Evolutionary conservation across 2,797 vertebrate species (phyloP).

Genomic region (Phoxinus dragarum): DNA sequence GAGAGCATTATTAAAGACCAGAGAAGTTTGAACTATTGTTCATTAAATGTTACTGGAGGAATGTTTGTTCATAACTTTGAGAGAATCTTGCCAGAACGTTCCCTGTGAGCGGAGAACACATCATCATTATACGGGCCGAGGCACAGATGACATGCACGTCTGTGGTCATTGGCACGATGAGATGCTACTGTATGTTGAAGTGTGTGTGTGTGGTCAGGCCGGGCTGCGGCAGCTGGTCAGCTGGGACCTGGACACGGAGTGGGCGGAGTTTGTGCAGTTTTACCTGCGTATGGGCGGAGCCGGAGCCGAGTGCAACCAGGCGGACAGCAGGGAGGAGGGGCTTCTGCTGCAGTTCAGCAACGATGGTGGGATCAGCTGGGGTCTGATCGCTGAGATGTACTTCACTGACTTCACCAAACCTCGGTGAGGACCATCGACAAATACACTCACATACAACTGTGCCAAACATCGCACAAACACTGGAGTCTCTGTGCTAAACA

Average conservation of each 20-base stretch:
- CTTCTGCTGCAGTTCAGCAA: conserved; percentile 96
- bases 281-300: conserved; percentile 97
- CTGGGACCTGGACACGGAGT: conserved; percentile 95
- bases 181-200: background rate
- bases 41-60: too few relatives aligned
- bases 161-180: background rate
- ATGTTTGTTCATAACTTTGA: too few relatives aligned
- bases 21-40: too few relatives aligned
- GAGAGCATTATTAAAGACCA: too few relatives aligned
- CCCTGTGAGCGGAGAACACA: background rate
- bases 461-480: background rate
- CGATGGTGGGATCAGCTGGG: conserved; percentile 95
- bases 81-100: too few relatives aligned
- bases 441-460: background rate
- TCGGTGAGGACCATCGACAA: conserved; percentile 74
- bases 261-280: conserved; percentile 99
- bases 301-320: conserved; percentile 89
- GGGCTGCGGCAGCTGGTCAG: conserved; percentile 94
- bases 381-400: conserved; percentile 97
- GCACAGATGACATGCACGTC: background rate
- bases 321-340: conserved; percentile 95
- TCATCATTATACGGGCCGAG: background rate
- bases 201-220: conserved; percentile 74
- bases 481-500: too few relatives aligned
- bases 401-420: conserved; percentile 99